Base-by-base conservation (phyloP, 2,888 invertebrate genomes). In the Drosophila phalerata region DNA sequence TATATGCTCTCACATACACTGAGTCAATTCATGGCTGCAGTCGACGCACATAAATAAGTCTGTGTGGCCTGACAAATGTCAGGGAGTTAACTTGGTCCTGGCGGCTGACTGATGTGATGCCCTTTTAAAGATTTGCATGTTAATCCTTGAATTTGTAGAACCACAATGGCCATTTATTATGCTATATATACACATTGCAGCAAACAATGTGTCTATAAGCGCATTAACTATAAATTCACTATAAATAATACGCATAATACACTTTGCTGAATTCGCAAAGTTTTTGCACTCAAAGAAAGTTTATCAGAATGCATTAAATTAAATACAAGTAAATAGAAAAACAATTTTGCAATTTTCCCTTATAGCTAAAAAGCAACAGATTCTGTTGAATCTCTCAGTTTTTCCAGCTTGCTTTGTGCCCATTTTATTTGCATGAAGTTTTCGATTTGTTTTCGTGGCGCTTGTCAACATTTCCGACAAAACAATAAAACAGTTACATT, bases 11-110 rank as follows among this genome's bases (percentile, higher is more conserved):
- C 5, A 42, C 30, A n/a, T 19, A n/a, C 9, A 71, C 77, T 71
- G 69, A 88, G 85, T 87, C 89, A 77, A 88, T 87, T 77, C 81
- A 83, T 79, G 65, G 73, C 73, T 79, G 85, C 79, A 77, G 85
- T 34, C 69, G 88, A 85, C 80, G 78, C 73, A 75, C 85, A 85
- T 89, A 85, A 85, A 85, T 89, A 89, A 82, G 85, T 71, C 71
- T 55, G 48, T 62, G 62, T 52, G 30, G 70, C 53, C 67, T 73
- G 77, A 70, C 72, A 77, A 74, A 80, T 66, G 71, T 49, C 67
- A 52, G 53, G 37, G 17, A 37, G 37, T 25, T 5, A 56, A 56
- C 57, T 56, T 57, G 57, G 51, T 10, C 10, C 52, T 48, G 58
- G 32, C 42, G 30, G 34, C 69, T 82, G 80, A 79, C 63, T 72